Evolutionary conservation across 2,888 invertebrate genomes (phyloP), one percentile per base, ranked within the genome.

Genomic region (Germaria angustata): DNA sequence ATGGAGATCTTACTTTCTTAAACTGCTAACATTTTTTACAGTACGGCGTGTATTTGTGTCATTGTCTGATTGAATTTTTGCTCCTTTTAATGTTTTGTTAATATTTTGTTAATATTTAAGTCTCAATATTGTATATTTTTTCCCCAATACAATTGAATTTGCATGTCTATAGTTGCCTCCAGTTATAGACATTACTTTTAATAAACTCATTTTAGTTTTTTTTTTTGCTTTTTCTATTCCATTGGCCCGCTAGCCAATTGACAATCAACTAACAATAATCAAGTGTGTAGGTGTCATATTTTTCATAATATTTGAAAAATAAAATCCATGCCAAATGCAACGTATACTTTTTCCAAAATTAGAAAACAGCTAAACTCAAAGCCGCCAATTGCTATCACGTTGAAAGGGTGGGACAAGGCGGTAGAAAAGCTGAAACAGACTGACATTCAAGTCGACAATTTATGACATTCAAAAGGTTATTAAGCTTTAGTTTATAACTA

Each of bases 241-340:
- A 32, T 24, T 81, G 41, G 44, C 59, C 79, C 36, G 51, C 72
- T 66, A 66, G 72, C 79, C 79, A 80, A 73, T 66, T 73, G 79
- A 80, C 79, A 80, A 80, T 80, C 79, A 71, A 65, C 71, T 24
- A 76, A 65, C 68, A 81, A 80, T 51, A 81, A 80, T 80, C 78
- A 72, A 79, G 73, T 53, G 79, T 80, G 79, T 80, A 80, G 79
- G 79, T 80, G 79, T 80, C 79, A 73, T 61, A 79, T 72, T 71
- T 65, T 72, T 72, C 59, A 73, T 59, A 80, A 34, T 13, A 79
- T 59, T 80, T 24, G 34, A 20, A 49, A 8, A 77, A 9, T 4
- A 17, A 57, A 75, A 75, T 46, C 24, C 46, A 65, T 57, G 65
- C 55, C 46, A 63, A 65, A 53, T 80, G 69, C 68, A 76, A 73